phyloP scores from a whole-genome alignment of 1,140 invertebrate genomes.

The Protaetia brevitarsis region DNA sequence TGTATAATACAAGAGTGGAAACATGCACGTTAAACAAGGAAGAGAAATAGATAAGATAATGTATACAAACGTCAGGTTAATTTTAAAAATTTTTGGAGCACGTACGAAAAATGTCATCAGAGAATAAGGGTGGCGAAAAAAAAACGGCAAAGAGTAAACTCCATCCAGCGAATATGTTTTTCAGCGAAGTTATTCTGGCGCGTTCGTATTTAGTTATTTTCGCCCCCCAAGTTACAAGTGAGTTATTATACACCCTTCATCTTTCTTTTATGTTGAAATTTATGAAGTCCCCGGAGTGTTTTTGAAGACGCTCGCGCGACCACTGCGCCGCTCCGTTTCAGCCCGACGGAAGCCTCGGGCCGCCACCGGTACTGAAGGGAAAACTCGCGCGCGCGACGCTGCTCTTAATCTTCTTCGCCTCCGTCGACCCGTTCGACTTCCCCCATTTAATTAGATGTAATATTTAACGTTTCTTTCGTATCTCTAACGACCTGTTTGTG shows the following conservation, averaged over 20 bases:
- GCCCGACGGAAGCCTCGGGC: too few relatives aligned
- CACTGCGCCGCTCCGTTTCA: background rate
- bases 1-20: too few relatives aligned
- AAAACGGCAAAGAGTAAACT: too few relatives aligned
- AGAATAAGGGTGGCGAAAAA: background rate
- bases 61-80: too few relatives aligned
- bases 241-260: constrained; percentile 37
- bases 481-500: constrained; percentile 30
- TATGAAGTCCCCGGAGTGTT: constrained; percentile 32
- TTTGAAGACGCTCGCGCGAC: constrained; percentile 30
- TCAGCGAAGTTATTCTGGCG: background rate
- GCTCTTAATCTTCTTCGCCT: background rate
- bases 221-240: constrained; percentile 23
- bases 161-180: background rate
- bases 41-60: too few relatives aligned
- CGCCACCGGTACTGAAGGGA: background rate
- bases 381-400: background rate
- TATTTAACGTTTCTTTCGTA: constrained; percentile 36
- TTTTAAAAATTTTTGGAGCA: background rate
- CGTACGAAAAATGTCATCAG: background rate
- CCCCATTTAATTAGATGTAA: constrained; percentile 38
- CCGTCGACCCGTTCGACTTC: constrained; percentile 28
- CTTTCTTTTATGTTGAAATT: constrained; percentile 37
- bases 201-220: constrained; percentile 3
- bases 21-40: too few relatives aligned